Conservation (phyloP, 2,113 vertebrate species). For the Sturnus vulgaris region DNA sequence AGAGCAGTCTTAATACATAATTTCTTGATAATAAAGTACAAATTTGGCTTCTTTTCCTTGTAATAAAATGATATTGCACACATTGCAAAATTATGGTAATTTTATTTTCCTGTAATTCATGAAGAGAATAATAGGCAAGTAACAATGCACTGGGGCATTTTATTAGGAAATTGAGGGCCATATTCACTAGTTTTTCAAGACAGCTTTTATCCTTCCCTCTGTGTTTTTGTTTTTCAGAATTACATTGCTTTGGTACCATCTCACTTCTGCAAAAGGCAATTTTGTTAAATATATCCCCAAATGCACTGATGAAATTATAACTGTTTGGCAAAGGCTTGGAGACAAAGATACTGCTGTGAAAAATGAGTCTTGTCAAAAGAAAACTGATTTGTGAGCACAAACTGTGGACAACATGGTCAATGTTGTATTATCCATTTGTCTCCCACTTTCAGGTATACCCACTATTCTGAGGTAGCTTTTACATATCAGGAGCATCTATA, state of each 20-base stretch:
- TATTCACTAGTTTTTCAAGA: constrained; percentile 28
- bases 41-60: background rate
- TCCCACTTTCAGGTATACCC: constrained; percentile 19
- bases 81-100: constrained; percentile 37
- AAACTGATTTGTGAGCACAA: constrained; percentile 70
- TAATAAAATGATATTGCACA: constrained; percentile 6
- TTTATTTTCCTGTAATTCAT: constrained; percentile 36
- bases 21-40: background rate
- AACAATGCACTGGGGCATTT: constrained; percentile 31
- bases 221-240: constrained; percentile 57
- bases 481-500: constrained; percentile 29
- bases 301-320: constrained; percentile 74
- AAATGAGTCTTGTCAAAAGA: constrained; percentile 71
- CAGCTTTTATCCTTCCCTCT: constrained; percentile 6
- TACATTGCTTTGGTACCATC: constrained; percentile 26
- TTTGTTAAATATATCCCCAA: constrained; percentile 66
- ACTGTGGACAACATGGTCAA: constrained; percentile 1
- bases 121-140: constrained; percentile 28
- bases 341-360: constrained; percentile 56
- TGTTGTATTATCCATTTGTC: background rate
- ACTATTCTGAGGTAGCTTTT: background rate
- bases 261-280: constrained; percentile 65
- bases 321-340: constrained; percentile 64
- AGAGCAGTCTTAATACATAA: background rate
- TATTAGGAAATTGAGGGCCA: constrained; percentile 53